Base-by-base conservation (phyloP, 1,140 invertebrate species). In the Aporrectodea caliginosa region DNA sequence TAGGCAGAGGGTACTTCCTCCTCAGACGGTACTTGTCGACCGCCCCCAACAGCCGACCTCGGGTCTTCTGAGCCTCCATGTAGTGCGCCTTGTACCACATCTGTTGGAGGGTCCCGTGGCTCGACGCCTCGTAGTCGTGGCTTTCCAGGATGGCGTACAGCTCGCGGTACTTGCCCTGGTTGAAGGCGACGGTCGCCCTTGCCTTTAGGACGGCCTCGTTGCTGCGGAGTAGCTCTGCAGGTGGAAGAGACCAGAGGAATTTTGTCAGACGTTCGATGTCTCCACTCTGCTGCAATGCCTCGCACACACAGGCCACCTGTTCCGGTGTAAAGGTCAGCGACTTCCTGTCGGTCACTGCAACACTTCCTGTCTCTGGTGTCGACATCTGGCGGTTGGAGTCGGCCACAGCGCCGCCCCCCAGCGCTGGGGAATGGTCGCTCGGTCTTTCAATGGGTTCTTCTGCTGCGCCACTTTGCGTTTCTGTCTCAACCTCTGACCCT, bases 211-310 rank as follows among this genome's bases (percentile, higher is more conserved):
- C 97, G 83, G 94, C 96, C 89, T 99, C 87, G 83, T 90, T 90
- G 82, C 95, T 93, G 88, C 98, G 96, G 73, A 99, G 92, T 85
- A 97, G 93, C 88, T 97, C 95, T 90, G 96, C 97, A 77, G 94
- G 94, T 30, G 98, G 97, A 81, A 99, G 91, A n/a, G 97, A 98
- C 98, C 98, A 99, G 43, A 99, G 91, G 89, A 99, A 99, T 84
- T 96, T 90, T 35, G 95, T 95, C 69, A 99, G 91, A 79, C 96
- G 90, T 88, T 98, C 96, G 83, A 98, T 95, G 89, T 97, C 97
- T 58, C 96, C 96, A n/a, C 95, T 95, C 89, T 98, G 96, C 89
- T 98, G 95, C 16, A 99, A 92, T 69, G 98, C 96, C 92, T 98
- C 97, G 89, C 97, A 99, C 72, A 99, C 96, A 88, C 96, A 98